Evolutionary conservation across 2,888 invertebrate species (phyloP).

Genomic region (Campoletis raptor): DNA sequence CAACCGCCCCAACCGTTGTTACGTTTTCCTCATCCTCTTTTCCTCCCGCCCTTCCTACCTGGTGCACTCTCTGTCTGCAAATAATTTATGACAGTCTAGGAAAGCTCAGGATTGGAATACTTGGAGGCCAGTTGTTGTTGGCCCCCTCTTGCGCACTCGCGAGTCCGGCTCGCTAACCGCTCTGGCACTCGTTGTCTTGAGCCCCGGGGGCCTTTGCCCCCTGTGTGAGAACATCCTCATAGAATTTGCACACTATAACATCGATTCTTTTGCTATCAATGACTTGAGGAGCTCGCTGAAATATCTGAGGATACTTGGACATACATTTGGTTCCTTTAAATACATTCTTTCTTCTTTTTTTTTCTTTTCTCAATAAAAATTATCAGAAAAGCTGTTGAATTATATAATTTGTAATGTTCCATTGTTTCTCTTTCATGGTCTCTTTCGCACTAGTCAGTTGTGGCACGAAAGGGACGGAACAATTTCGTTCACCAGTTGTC

Average conservation of each 20-base stretch:
- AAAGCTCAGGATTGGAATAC: constrained; percentile 71
- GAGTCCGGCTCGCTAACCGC: constrained; percentile 43
- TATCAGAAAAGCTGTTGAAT: background rate
- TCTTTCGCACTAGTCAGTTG: background rate
- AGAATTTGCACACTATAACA: background rate
- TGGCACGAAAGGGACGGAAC: background rate
- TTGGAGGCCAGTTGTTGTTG: constrained; percentile 65
- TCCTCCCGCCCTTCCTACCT: constrained; percentile 18
- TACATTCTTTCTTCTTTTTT: too few relatives aligned
- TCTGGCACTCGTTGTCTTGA: constrained; percentile 50
- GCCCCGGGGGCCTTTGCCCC: constrained; percentile 57
- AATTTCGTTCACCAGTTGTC: constrained; percentile 39
- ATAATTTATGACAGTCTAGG: constrained; percentile 76
- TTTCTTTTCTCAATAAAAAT: background rate
- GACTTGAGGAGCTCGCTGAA: background rate
- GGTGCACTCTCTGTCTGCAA: constrained; percentile 70
- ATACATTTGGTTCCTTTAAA: background rate
- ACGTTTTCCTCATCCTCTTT: constrained; percentile 22
- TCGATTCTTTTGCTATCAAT: background rate
- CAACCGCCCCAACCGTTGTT: constrained; percentile 31
- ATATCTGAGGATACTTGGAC: background rate
- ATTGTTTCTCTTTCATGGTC: background rate
- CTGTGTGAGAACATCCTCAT: background rate
- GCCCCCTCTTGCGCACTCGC: constrained; percentile 19
- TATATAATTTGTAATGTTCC: background rate